A percentile compares a stretch with the other conserved stretches of the same genome.
These are phyloP conservation scores for Habropoda laboriosa DNA, from an alignment of 1,140 invertebrate genomes.

Conservation along the genomic window DNA sequence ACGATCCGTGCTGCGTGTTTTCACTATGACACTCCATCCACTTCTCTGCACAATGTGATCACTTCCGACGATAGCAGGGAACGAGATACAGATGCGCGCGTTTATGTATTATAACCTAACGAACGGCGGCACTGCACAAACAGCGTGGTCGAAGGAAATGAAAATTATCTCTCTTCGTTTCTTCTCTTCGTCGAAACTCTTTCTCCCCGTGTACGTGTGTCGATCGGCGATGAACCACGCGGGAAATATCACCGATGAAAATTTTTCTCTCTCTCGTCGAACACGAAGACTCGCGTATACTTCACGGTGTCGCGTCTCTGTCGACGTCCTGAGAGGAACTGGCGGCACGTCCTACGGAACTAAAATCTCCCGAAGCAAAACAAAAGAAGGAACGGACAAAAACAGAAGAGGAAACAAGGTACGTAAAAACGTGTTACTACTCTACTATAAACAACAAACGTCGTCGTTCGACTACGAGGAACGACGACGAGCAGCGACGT, in stretches of 20 bases:
- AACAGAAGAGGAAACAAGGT: background rate
- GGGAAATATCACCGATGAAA: background rate
- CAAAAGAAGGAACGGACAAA: background rate
- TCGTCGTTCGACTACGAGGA: conserved; percentile 40
- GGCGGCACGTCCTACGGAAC: background rate
- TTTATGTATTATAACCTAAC: background rate
- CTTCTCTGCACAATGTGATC: conserved; percentile 47
- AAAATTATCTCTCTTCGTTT: no score
- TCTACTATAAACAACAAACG: conserved; percentile 59
- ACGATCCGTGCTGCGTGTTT: conserved; percentile 64
- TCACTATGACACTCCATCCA: conserved; percentile 76
- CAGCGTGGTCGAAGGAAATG: conserved; percentile 3
- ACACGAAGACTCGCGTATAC: background rate
- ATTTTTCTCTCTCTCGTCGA: background rate
- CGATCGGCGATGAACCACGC: background rate
- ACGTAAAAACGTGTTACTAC: conserved; percentile 41
- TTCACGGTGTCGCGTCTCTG: no score
- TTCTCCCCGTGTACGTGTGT: no score
- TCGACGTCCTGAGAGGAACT: background rate
- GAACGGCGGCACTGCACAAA: conserved; percentile 25
- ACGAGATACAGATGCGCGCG: background rate
- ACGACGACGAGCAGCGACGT: conserved; percentile 60
- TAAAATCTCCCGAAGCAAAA: background rate
- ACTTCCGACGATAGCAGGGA: conserved; percentile 29
- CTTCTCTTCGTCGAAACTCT: background rate